Percentiles rank a stretch among this genome's conserved stretches.
Conservation (phyloP, 2,888 invertebrate species). For the Amitus sp. region DNA sequence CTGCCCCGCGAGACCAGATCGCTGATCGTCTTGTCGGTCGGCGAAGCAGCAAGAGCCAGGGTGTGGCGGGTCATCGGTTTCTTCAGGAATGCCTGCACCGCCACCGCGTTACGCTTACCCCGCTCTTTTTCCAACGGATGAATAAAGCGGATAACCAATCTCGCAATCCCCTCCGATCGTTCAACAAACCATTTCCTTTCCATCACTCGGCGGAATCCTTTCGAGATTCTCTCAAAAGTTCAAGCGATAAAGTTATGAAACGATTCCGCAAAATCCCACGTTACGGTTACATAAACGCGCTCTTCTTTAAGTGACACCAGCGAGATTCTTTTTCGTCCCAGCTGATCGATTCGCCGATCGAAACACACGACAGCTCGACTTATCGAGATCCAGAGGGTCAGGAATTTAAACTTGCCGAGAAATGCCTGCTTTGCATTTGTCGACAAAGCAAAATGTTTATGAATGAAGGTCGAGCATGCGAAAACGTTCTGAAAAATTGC, state of each 20-base stretch:
- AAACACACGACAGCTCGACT: conserved; percentile 35
- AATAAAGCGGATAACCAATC: neutral
- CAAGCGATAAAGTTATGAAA: conserved; percentile 5
- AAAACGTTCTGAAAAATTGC: too few relatives aligned
- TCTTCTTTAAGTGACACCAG: conserved; percentile 22
- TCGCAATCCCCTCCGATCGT: neutral
- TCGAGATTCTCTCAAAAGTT: conserved; percentile 2
- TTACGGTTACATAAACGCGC: conserved; percentile 19
- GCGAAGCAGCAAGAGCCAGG: conserved; percentile 56
- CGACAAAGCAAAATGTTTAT: neutral
- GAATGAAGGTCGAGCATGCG: neutral
- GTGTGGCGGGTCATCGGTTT: conserved; percentile 64
- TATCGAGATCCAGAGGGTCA: conserved; percentile 48
- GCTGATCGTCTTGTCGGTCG: conserved; percentile 54
- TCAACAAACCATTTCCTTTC: neutral
- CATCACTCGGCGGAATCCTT: neutral
- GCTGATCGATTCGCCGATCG: conserved; percentile 34
- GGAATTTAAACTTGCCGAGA: conserved; percentile 47
- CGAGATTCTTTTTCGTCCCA: conserved; percentile 33
- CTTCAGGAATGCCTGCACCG: conserved; percentile 46
- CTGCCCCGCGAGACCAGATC: conserved; percentile 51
- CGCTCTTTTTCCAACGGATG: neutral
- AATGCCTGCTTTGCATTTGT: too few relatives aligned
- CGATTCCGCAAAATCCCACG: neutral
- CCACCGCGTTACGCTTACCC: conserved; percentile 27